phyloP scores from a whole-genome alignment of 1,140 invertebrate species.

The Scaptomyza graminum region DNA sequence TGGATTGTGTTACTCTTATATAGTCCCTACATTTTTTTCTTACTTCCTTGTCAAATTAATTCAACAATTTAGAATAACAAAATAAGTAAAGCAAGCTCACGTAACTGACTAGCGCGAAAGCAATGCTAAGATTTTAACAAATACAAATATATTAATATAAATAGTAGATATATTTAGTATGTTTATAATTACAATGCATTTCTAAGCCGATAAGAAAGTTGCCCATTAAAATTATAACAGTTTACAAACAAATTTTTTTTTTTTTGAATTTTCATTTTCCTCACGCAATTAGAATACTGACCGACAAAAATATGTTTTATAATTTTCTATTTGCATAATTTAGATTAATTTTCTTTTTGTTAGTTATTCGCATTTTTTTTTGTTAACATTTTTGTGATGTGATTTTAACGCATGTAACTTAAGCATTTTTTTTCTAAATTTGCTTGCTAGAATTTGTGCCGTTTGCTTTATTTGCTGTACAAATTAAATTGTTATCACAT shows the following conservation, averaged over 20 bases:
- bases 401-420: conserved; percentile 40
- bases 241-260: conserved; percentile 37
- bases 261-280: conserved; percentile 50
- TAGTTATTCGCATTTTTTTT: conserved; percentile 60
- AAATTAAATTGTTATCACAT: conserved; percentile 64
- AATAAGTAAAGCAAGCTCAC: conserved; percentile 59
- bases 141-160: not conserved
- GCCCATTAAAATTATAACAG: conserved; percentile 43
- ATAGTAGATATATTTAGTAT: conserved; percentile 29
- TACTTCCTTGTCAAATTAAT: not conserved
- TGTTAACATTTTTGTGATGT: conserved; percentile 48
- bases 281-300: conserved; percentile 79
- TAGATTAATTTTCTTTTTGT: conserved; percentile 36
- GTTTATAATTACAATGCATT: conserved; percentile 30
- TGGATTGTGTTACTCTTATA: conserved; percentile 32
- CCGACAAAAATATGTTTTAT: conserved; percentile 65
- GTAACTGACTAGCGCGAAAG: conserved; percentile 72
- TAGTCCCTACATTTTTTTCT: not conserved
- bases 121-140: conserved; percentile 32
- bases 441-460: conserved; percentile 54
- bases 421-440: conserved; percentile 31
- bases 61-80: conserved; percentile 52
- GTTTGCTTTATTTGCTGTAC: conserved; percentile 51
- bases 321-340: conserved; percentile 47
- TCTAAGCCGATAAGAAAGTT: conserved; percentile 54